Conservation (phyloP, 2,113 vertebrate genomes). For the Ceratotherium simum region DNA sequence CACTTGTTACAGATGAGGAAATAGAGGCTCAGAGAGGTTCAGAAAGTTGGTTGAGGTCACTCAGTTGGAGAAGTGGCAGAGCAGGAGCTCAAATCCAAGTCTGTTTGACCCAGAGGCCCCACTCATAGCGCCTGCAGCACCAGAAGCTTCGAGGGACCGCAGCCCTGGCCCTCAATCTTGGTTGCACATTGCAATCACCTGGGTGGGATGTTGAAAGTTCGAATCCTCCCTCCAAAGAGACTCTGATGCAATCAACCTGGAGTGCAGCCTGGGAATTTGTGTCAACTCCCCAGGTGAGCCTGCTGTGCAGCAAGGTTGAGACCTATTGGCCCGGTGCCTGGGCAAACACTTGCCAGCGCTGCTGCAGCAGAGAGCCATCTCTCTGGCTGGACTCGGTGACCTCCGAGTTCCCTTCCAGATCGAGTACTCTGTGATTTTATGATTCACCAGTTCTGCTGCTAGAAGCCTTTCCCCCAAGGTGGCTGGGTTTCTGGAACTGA, state of each 20-base stretch:
- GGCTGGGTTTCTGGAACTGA: conserved; percentile 19
- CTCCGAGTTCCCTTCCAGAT: background rate
- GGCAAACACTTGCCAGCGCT: background rate
- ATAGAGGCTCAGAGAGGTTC: background rate
- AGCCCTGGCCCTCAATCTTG: background rate
- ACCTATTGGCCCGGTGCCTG: accelerated
- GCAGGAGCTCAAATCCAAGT: background rate
- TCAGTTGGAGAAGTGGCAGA: background rate
- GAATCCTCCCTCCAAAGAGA: background rate
- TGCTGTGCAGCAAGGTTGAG: background rate
- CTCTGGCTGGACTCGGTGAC: background rate
- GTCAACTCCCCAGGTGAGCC: background rate
- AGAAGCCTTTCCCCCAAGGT: background rate
- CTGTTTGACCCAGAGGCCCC: background rate
- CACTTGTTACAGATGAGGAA: background rate
- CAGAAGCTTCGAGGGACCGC: background rate
- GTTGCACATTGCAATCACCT: background rate
- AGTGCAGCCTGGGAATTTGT: background rate
- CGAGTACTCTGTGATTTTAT: background rate
- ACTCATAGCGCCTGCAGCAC: background rate
- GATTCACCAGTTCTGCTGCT: background rate
- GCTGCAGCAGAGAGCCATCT: background rate
- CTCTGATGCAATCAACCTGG: background rate
- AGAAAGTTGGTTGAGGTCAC: background rate
- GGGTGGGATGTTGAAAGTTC: background rate